Evolutionary conservation across 2,888 invertebrate genomes (phyloP), one percentile per base, ranked within the genome.

Genomic region (Sialis lutaria): DNA sequence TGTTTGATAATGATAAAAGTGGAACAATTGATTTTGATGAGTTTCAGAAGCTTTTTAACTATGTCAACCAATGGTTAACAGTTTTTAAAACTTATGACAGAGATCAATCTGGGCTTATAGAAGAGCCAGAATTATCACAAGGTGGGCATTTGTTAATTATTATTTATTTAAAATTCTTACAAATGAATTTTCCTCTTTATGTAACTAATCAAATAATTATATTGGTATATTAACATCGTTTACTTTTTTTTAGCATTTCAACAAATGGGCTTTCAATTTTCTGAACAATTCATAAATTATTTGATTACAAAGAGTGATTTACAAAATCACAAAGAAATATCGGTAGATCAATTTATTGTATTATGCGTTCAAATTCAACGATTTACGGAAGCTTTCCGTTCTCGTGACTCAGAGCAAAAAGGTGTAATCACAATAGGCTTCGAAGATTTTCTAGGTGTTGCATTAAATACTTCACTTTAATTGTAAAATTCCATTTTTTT

Each of bases 321-420:
- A 0, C 68, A 68, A 49, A 69, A 69, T 50, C 73, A 70, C 50
- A 74, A 72, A 52, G 75, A 73, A 56, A 74, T 81, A 50, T 82
- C 87, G 1, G 82, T 92, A 37, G 92, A 92, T 65, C 79, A 80
- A 55, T 92, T 92, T 60, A 91, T 92, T 55, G 86, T 91, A 37
- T 63, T 85, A 8, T 90, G 90, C 62, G 84, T 92, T 7, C 85
- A 91, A 68, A 77, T 92, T 52, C 90, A 90, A 60, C 78, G 82
- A 51, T 86, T 88, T 53, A 89, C 82, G 33, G 92, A 93, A 60
- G 86, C 88, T 22, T 95, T 95, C 62, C 71, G 82, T 57, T 69
- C 72, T 47, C 77, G 84, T 46, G 93, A 95, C 61, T 72, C 75
- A 0, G 79, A 85, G 54, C 77, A 82, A 64, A 81, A 79, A 56